These are phyloP conservation scores for Poecilia wingei DNA, from an alignment of 2,797 vertebrate genomes.

Conservation along the genomic window DNA sequence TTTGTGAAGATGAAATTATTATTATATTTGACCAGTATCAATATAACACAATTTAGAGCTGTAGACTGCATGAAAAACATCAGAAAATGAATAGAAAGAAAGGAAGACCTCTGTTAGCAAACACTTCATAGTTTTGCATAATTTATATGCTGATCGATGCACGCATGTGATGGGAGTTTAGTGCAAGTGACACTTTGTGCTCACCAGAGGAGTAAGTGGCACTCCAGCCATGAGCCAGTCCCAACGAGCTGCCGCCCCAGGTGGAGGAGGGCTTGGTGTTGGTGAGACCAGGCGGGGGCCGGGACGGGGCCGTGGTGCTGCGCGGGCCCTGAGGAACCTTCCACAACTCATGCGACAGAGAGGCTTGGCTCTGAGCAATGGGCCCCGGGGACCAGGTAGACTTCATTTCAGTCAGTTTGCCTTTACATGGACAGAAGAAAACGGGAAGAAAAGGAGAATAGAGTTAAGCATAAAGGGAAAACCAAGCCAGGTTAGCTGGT, in stretches of 20 bases:
- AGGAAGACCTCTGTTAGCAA: not conserved
- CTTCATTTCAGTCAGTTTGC: conserved; percentile 96
- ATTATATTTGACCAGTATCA: not conserved
- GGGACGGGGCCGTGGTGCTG: conserved; percentile 88
- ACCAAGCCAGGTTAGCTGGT: not conserved
- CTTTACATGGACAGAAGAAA: conserved; percentile 67
- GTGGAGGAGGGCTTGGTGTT: conserved; percentile 94
- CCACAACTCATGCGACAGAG: conserved; percentile 97
- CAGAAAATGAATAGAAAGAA: not conserved
- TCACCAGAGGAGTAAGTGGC: conserved; percentile 93
- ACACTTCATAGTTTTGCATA: not conserved
- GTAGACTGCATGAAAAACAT: not conserved
- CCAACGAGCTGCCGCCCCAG: conserved; percentile 92
- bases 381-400: conserved; percentile 95
- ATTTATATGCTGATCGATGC: not conserved
- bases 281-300: conserved; percentile 94
- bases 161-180: not conserved
- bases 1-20: not conserved
- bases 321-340: conserved; percentile 91
- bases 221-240: conserved; percentile 88
- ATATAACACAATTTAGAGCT: not conserved
- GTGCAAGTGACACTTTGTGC: conserved; percentile 1
- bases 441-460: not conserved
- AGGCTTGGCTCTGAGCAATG: conserved; percentile 92
- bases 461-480: not conserved